Base-by-base conservation (phyloP, 2,888 invertebrate genomes). In the Helicoverpa assulta region DNA sequence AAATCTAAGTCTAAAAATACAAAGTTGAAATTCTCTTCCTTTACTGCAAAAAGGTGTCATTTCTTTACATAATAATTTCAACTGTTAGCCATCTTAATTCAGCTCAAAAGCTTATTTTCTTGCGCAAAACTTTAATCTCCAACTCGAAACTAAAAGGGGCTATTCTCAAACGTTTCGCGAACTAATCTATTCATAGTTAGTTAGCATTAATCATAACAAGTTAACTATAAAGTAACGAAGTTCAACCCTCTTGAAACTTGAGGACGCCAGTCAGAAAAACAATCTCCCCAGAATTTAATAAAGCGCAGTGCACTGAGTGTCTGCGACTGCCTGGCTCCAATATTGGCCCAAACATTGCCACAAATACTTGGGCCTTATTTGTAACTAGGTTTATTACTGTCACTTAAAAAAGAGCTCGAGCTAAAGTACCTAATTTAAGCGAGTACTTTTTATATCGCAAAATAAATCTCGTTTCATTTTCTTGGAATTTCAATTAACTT, bases 201-300 rank as follows among this genome's bases (percentile, higher is more conserved):
- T 82, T 76, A 76, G 80, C 72, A 84, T 84, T 82, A 76, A 83
- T 84, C 80, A 83, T 84, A 76, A 80, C 78, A 83, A 83, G 78
- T 81, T 82, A 80, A 82, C 82, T 71, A 80, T 73, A 70, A 82
- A 83, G 79, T 83, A 81, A 73, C 59, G 65, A 82, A 83, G 78
- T 84, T 80, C 74, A 78, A 80, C 84, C 78, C 83, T 82, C 81
- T 80, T 70, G 76, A 68, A 84, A 83, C 70, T 82, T 75, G 60
- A 68, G 73, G 84, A 84, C 72, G 80, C 79, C 73, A 77, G 76
- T 71, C 76, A 80, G 80, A 84, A 81, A 78, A 80, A 87, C 80
- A 85, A 79, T 84, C 79, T 83, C 82, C 78, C 69, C 79, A 79
- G 82, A 87, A 87, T 87, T 84, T 84, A 85, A 86, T 86, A 86